phyloP scores from a whole-genome alignment of 2,113 vertebrate species.

The Penelope pileata region DNA sequence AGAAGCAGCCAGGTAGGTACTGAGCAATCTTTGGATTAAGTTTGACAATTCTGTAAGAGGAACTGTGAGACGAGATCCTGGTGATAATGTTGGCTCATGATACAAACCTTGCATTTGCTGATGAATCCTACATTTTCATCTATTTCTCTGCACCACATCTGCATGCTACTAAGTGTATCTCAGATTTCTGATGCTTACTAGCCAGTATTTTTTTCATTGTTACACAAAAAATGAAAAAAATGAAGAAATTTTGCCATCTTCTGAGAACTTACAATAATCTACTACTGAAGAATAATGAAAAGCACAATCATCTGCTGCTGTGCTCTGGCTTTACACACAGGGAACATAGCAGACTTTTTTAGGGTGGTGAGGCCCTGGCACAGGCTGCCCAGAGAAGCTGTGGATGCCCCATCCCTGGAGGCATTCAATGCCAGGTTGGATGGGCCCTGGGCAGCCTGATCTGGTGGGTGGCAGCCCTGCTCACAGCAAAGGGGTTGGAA shows the following conservation, averaged over 20 bases:
- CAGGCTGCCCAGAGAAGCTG: too few relatives aligned
- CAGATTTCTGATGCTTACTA: neutral
- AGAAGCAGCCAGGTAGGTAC: neutral
- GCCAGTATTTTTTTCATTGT: accelerated
- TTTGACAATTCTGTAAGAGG: neutral
- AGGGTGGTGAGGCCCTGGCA: too few relatives aligned
- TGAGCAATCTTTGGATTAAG: neutral
- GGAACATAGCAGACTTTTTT: too few relatives aligned
- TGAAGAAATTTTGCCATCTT: neutral
- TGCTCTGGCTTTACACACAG: neutral
- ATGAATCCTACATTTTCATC: neutral
- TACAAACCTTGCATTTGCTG: neutral
- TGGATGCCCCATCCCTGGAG: too few relatives aligned
- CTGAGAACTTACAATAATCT: neutral
- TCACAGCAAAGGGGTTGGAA: too few relatives aligned
- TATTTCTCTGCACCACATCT: neutral
- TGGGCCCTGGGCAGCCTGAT: too few relatives aligned
- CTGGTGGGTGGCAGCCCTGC: too few relatives aligned
- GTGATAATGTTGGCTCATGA: neutral
- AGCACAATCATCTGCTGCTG: neutral
- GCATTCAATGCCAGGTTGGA: too few relatives aligned
- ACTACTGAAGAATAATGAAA: neutral
- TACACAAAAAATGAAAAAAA: neutral
- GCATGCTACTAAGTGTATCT: accelerated
- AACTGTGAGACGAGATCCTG: neutral